phyloP scores from a whole-genome alignment of 2,888 invertebrate genomes.

The Furcula furcula region DNA sequence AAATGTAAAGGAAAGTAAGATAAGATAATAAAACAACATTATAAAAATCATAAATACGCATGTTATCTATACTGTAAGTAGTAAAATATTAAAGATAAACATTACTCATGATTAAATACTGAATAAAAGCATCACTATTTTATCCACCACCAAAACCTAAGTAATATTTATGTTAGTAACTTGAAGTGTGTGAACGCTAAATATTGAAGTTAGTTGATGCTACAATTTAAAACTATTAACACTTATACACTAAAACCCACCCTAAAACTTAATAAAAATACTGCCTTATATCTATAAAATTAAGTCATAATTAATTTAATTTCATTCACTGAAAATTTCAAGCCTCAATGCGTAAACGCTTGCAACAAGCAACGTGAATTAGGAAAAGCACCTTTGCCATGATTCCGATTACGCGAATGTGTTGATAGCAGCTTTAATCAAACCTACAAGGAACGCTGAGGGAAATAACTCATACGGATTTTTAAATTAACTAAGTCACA shows the following conservation, averaged over 20 bases:
- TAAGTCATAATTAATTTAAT: constrained; percentile 22
- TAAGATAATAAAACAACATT: constrained; percentile 48
- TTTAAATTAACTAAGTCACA: no score
- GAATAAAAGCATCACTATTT: constrained; percentile 60
- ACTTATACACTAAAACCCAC: constrained; percentile 55
- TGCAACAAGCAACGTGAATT: constrained; percentile 37
- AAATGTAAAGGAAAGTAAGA: constrained; percentile 1
- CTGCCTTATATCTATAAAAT: constrained; percentile 35
- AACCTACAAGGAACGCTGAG: constrained; percentile 7
- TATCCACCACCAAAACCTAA: constrained; percentile 70
- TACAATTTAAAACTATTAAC: constrained; percentile 50
- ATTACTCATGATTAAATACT: constrained; percentile 65
- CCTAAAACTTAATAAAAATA: constrained; percentile 42
- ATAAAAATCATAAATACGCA: constrained; percentile 57
- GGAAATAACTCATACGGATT: no score
- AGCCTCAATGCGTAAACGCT: constrained; percentile 46
- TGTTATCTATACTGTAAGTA: constrained; percentile 49
- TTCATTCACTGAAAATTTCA: constrained; percentile 27
- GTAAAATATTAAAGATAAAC: constrained; percentile 62
- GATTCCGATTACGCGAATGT: constrained; percentile 12
- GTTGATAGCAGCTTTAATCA: constrained; percentile 1
- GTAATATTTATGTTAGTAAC: constrained; percentile 61
- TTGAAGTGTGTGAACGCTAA: constrained; percentile 40
- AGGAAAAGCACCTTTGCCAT: constrained; percentile 32
- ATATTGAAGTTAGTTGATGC: constrained; percentile 26